phyloP scores from a whole-genome alignment of 2,888 invertebrate species.

The Nephrotoma guestfalica region DNA sequence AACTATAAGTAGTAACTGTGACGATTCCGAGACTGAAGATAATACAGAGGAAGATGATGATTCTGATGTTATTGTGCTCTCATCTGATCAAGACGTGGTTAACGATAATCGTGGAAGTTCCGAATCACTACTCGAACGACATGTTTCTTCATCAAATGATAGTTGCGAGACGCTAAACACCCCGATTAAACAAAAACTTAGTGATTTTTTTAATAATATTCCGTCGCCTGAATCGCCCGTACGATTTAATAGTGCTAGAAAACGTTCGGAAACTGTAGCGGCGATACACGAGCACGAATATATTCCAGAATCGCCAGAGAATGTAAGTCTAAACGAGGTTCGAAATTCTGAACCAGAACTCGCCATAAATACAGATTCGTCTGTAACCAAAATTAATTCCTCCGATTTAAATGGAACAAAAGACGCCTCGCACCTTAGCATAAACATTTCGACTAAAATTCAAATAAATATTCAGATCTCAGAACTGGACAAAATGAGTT shows the following conservation, averaged over 20 bases:
- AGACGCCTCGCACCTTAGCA: constrained; percentile 5
- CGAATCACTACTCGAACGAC: not conserved
- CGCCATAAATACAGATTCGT: not conserved
- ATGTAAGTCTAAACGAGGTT: not conserved
- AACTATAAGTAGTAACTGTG: not conserved
- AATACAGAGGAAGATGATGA: constrained; percentile 1
- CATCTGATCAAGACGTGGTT: not conserved
- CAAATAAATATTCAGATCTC: constrained; percentile 29
- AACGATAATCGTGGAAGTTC: not conserved
- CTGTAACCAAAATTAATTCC: constrained; percentile 4
- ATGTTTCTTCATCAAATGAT: not conserved
- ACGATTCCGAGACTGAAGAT: constrained; percentile 5
- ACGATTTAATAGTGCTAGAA: not conserved
- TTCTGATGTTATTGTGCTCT: not conserved
- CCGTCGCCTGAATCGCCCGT: not conserved
- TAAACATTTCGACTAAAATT: constrained; percentile 30
- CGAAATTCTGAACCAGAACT: not conserved
- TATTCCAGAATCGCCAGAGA: not conserved
- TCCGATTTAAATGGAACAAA: constrained; percentile 10
- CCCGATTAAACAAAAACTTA: not conserved
- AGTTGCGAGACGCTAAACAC: not conserved
- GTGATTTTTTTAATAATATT: constrained; percentile 2
- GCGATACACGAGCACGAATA: not conserved
- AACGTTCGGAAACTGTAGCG: not conserved
- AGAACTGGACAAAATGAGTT: constrained; percentile 6